These are phyloP conservation scores for Takifugu rubripes DNA, from an alignment of 2,797 vertebrate species.

Conservation along the genomic window DNA sequence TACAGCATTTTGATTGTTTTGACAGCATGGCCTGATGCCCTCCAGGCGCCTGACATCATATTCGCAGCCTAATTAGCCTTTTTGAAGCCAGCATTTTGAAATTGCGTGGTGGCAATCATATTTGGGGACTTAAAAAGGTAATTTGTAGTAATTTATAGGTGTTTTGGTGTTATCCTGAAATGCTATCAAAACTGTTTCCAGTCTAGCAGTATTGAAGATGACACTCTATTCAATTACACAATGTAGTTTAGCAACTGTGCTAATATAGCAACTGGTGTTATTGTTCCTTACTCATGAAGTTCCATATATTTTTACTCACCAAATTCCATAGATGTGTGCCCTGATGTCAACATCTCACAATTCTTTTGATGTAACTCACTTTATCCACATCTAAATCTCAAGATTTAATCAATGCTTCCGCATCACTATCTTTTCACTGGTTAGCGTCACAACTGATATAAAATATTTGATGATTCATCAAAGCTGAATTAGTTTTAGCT, in stretches of 20 bases:
- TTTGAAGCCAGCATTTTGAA: not conserved
- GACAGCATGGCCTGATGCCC: slow-evolving; percentile 11
- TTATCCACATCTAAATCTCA: not conserved
- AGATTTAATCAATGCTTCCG: not conserved
- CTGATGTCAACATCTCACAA: not conserved
- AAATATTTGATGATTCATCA: not conserved
- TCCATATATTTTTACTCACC: no score
- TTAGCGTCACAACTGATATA: not conserved
- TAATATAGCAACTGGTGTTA: not conserved
- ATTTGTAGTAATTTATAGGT: no score
- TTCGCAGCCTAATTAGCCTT: slow-evolving; percentile 28
- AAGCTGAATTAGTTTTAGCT: slow-evolving; percentile 5
- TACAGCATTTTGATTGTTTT: not conserved
- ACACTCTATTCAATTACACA: not conserved
- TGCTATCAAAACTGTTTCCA: not conserved
- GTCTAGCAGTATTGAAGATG: not conserved
- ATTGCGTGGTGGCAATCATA: no score
- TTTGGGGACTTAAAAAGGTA: no score
- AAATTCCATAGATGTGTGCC: not conserved
- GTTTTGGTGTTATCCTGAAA: no score
- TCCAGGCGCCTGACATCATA: slow-evolving; percentile 26
- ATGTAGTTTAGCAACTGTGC: not conserved
- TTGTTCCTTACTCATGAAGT: no score
- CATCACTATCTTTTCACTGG: not conserved
- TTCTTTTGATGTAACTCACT: not conserved